Evolutionary conservation across 2,888 invertebrate species (phyloP).

Genomic region (Folsomia manolachei): DNA sequence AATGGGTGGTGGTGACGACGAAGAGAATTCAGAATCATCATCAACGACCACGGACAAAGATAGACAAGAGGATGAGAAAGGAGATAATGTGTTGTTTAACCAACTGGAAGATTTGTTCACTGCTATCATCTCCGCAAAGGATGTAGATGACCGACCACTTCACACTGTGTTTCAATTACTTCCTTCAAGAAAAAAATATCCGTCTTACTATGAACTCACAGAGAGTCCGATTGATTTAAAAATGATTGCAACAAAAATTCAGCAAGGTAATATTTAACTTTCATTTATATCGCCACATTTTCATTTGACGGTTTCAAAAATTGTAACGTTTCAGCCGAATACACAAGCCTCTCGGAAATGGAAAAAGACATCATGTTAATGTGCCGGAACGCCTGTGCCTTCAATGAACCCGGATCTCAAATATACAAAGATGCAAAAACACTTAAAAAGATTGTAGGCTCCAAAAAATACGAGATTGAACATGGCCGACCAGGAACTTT

Average conservation of each 20-base stretch:
- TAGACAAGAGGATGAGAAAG: constrained; percentile 52
- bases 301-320: constrained; percentile 8
- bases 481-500: constrained; percentile 59
- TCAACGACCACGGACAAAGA: constrained; percentile 69
- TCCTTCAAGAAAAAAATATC: constrained; percentile 88
- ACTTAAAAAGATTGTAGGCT: constrained; percentile 70
- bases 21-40: constrained; percentile 68
- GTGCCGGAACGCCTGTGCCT: constrained; percentile 91
- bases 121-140: constrained; percentile 81
- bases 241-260: constrained; percentile 86
- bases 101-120: constrained; percentile 86
- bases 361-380: constrained; percentile 85
- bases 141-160: constrained; percentile 73
- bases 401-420: constrained; percentile 93
- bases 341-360: constrained; percentile 73
- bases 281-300: constrained; percentile 13
- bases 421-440: constrained; percentile 93
- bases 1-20: constrained; percentile 60
- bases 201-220: constrained; percentile 92
- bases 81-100: constrained; percentile 52
- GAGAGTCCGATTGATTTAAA: constrained; percentile 92
- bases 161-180: constrained; percentile 85
- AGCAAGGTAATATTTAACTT: constrained; percentile 57
- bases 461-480: constrained; percentile 68
- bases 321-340: constrained; percentile 57